phyloP scores from a whole-genome alignment of 2,888 invertebrate species.

The Trachelus troglodyta region DNA sequence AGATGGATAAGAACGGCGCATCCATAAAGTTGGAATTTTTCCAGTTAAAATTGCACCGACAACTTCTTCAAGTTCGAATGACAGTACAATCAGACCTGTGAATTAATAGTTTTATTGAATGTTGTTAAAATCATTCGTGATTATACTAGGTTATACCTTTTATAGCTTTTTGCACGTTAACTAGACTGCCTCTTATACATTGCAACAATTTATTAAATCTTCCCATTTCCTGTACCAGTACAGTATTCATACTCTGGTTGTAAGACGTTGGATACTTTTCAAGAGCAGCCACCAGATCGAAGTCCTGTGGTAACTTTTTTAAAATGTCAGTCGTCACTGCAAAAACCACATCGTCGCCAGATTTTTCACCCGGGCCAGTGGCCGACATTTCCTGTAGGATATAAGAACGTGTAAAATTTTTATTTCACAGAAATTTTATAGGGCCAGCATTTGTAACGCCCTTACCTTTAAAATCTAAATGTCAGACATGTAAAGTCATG shows the following conservation, averaged over 20 bases:
- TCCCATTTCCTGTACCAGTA: constrained; percentile 88
- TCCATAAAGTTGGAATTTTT: constrained; percentile 87
- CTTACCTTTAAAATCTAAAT: constrained; percentile 10
- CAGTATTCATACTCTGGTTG: constrained; percentile 94
- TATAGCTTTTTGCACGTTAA: constrained; percentile 86
- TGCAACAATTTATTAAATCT: constrained; percentile 81
- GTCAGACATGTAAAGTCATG: not conserved
- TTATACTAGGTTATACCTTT: constrained; percentile 72
- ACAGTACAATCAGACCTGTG: constrained; percentile 87
- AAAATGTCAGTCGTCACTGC: constrained; percentile 85
- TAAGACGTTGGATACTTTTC: constrained; percentile 80
- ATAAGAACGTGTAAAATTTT: too few relatives aligned
- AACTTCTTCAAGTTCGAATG: constrained; percentile 86
- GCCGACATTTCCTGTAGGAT: constrained; percentile 72
- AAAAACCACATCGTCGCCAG: constrained; percentile 83
- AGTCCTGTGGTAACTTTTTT: constrained; percentile 78
- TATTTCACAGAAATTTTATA: too few relatives aligned
- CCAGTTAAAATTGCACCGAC: constrained; percentile 85
- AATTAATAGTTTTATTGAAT: not conserved
- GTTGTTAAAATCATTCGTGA: not conserved
- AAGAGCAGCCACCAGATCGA: constrained; percentile 75
- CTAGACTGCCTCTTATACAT: constrained; percentile 80
- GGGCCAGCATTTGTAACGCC: not conserved
- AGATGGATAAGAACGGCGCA: constrained; percentile 88
- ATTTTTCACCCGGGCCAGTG: constrained; percentile 72